Evolutionary conservation across 2,888 invertebrate species (phyloP).

Genomic region (Philopedon plagiatum): DNA sequence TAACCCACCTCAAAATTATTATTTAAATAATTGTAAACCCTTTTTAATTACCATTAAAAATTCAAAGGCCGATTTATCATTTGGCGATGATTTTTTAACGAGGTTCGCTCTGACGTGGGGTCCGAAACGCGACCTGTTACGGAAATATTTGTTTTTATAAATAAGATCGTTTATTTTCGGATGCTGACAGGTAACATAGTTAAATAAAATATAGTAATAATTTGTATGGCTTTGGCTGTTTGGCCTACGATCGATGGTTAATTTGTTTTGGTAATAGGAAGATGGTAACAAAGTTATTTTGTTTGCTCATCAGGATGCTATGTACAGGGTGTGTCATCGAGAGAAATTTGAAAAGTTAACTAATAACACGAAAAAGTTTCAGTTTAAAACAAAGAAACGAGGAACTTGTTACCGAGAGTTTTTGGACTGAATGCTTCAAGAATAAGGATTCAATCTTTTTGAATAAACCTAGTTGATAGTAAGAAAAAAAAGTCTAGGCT

Average conservation of each 20-base stretch:
- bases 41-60: slow-evolving; percentile 43
- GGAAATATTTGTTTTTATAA: slow-evolving; percentile 47
- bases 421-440: no score
- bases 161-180: slow-evolving; percentile 49
- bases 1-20: slow-evolving; percentile 40
- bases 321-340: slow-evolving; percentile 10
- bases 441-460: no score
- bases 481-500: no score
- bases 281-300: slow-evolving; percentile 17
- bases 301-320: background rate
- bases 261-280: slow-evolving; percentile 35
- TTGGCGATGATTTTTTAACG: slow-evolving; percentile 48
- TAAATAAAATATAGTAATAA: slow-evolving; percentile 43
- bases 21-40: slow-evolving; percentile 47
- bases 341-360: background rate
- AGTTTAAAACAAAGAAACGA: no score
- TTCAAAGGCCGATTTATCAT: slow-evolving; percentile 43
- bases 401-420: no score
- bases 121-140: slow-evolving; percentile 28
- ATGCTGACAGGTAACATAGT: slow-evolving; percentile 35
- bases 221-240: slow-evolving; percentile 32
- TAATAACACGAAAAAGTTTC: background rate
- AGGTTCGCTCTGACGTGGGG: slow-evolving; percentile 15
- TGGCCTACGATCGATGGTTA: slow-evolving; percentile 1
- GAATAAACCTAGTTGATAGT: no score